A percentile compares a stretch with the other conserved stretches of the same genome.
phyloP scores from a whole-genome alignment of 2,113 vertebrate species.

The Canis aureus region DNA sequence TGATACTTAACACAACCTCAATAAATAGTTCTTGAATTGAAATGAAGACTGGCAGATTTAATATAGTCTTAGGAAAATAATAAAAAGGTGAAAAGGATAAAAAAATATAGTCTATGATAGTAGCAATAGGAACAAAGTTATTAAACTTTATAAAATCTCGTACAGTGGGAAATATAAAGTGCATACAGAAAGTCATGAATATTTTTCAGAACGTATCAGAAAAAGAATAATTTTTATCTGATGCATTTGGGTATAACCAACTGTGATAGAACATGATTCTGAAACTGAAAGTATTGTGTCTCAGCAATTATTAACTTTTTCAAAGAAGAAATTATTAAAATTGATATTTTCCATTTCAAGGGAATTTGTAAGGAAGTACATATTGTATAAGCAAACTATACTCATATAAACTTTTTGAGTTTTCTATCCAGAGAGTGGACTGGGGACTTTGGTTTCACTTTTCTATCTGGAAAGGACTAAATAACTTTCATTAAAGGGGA shows the following conservation, averaged over 20 bases:
- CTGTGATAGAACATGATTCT: neutral
- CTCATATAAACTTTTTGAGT: neutral
- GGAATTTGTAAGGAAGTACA: neutral
- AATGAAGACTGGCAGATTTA: conserved; percentile 56
- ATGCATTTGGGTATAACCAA: neutral
- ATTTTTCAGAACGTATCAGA: conserved; percentile 54
- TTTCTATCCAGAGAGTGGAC: neutral
- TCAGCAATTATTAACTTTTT: conserved; percentile 31
- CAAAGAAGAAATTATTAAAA: conserved; percentile 42
- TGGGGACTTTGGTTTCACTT: neutral
- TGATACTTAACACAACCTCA: conserved; percentile 2
- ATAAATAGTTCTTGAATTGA: conserved; percentile 45
- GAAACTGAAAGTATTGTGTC: neutral
- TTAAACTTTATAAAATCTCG: conserved; percentile 47
- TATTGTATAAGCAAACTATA: conserved; percentile 42
- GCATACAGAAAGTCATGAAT: neutral
- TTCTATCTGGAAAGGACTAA: neutral
- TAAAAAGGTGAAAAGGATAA: conserved; percentile 17
- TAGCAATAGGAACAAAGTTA: conserved; percentile 29
- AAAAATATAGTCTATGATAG: neutral
- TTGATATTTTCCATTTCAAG: conserved; percentile 22
- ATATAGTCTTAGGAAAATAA: conserved; percentile 63
- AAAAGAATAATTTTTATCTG: neutral
- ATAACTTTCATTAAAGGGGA: neutral
- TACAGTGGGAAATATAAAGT: conserved; percentile 21